Base-by-base conservation (phyloP, 2,888 invertebrate species). In the Meteorus colon region DNA sequence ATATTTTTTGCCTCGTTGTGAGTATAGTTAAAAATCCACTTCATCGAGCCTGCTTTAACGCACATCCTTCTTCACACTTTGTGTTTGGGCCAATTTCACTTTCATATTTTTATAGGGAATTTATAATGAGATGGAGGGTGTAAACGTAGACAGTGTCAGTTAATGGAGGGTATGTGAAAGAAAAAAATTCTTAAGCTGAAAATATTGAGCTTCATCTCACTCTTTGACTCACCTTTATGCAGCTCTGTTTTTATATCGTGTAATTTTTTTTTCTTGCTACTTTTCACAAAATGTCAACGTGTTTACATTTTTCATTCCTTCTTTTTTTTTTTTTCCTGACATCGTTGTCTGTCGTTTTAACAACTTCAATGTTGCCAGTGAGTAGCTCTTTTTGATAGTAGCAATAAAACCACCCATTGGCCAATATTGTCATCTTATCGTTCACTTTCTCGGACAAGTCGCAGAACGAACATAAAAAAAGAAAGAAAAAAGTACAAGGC, bases 361-460 rank as follows among this genome's bases (percentile, higher is more conserved):
- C 55, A 55, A 19, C 55, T 19, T 14, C 48, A 6, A 19, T 55
- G 55, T 55, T 19, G 19, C 55, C n/a, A n/a, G 19, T 55, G 55
- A 55, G 55, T 55, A 55, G 55, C 19, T 55, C 55, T 55, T 19
- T 55, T 19, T 55, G n/a, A 55, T 19, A 19, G 55, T 19, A 8
- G 55, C 55, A 55, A 55, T 55, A 19, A 55, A 55, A 55, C 48
- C 48, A 48, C 10, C 55, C 55, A 19, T 55, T 19, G 55, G 55
- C 4, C 55, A 19, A 55, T 55, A 55, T 55, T 55, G 19, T 19
- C 55, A 19, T 55, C 55, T 55, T 55, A 55, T 55, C 55, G 55
- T 55, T 19, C 55, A n/a, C 55, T 55, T 55, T 55, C 55, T 55
- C 10, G 24, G 55, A 55, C 55, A 55, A 55, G 55, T 55, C 29